A percentile compares a stretch with the other conserved stretches of the same genome.
phyloP scores from a whole-genome alignment of 2,113 vertebrate genomes.

The Damaliscus lunatus region DNA sequence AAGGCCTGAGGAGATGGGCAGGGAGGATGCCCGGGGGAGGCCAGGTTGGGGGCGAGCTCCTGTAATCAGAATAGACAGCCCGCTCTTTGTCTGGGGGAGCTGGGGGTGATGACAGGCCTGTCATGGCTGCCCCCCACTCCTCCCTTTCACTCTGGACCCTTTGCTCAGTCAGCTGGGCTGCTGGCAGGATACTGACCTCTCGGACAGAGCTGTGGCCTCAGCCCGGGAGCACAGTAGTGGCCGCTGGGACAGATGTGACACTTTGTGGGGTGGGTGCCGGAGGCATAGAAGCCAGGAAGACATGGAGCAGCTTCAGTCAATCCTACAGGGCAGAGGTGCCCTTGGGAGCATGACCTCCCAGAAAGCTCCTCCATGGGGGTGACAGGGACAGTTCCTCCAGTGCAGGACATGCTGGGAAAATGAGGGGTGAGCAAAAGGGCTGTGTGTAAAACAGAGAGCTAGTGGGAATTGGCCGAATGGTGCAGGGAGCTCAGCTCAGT shows the following conservation, averaged over 20 bases:
- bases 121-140: neutral
- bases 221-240: constrained; percentile 84
- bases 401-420: constrained; percentile 80
- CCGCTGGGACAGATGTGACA: constrained; percentile 87
- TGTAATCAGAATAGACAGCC: neutral
- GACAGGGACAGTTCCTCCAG: constrained; percentile 72
- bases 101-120: neutral
- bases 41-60: fast-evolving
- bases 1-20: neutral
- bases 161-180: fast-evolving
- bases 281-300: constrained; percentile 83
- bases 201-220: constrained; percentile 83
- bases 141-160: neutral
- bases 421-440: neutral
- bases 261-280: constrained; percentile 73
- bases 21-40: neutral
- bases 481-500: neutral
- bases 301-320: constrained; percentile 78
- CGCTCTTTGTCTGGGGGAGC: neutral
- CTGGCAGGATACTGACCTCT: constrained; percentile 79
- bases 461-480: neutral
- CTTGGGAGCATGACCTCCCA: constrained; percentile 82
- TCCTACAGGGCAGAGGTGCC: constrained; percentile 85
- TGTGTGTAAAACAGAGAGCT: neutral
- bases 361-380: constrained; percentile 77